Evolutionary conservation across 2,888 invertebrate genomes (phyloP).

Genomic region (Balanococcus diminutus): DNA sequence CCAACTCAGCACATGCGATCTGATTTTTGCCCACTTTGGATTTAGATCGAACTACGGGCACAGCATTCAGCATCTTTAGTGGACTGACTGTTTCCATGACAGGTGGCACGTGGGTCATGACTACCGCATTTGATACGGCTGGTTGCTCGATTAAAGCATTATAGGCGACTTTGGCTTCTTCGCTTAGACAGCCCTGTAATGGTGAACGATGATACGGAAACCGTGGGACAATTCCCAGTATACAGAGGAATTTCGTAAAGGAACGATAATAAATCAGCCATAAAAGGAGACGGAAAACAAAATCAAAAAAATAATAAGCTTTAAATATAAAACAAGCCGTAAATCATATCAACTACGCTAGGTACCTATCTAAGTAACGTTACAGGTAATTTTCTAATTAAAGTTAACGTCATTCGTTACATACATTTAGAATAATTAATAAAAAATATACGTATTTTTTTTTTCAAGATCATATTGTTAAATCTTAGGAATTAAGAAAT

Average conservation of each 20-base stretch:
- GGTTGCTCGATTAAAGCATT: conserved; percentile 86
- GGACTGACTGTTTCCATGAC: conserved; percentile 64
- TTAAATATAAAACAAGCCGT: conserved; percentile 58
- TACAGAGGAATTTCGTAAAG: background rate
- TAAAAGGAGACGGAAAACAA: conserved; percentile 59
- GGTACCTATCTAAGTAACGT: background rate
- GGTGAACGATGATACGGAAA: conserved; percentile 59
- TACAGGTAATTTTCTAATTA: background rate
- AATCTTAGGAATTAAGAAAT: no score
- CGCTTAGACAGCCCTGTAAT: conserved; percentile 69
- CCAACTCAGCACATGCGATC: background rate
- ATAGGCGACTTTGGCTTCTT: conserved; percentile 91
- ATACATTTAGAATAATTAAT: background rate
- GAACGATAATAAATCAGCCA: conserved; percentile 13
- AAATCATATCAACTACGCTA: background rate
- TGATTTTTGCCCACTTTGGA: conserved; percentile 64
- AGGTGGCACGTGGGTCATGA: conserved; percentile 58
- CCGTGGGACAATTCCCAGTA: background rate
- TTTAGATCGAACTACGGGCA: conserved; percentile 67
- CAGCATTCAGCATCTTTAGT: conserved; percentile 69
- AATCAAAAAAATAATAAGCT: conserved; percentile 60
- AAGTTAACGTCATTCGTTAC: background rate
- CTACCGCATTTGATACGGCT: conserved; percentile 36
- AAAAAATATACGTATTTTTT: background rate
- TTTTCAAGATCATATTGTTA: no score